Conservation (phyloP, 2,888 invertebrate genomes). For the Agrotis puta region DNA sequence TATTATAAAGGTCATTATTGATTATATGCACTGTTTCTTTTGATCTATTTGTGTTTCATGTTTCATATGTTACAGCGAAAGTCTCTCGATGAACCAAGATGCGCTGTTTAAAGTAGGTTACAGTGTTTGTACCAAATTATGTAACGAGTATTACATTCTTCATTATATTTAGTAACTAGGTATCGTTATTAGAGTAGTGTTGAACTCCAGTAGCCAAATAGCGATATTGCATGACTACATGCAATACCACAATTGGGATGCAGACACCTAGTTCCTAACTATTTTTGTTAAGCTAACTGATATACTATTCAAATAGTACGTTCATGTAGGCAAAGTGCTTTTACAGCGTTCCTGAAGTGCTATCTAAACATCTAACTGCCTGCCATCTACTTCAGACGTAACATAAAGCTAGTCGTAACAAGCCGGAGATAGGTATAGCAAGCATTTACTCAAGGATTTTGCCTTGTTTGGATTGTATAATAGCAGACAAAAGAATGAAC, state of each 20-base stretch:
- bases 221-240: constrained; percentile 47
- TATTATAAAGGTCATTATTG: constrained; percentile 41
- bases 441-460: constrained; percentile 68
- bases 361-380: constrained; percentile 51
- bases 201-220: constrained; percentile 37
- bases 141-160: constrained; percentile 49
- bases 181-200: constrained; percentile 23
- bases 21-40: constrained; percentile 39
- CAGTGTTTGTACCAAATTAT: constrained; percentile 55
- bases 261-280: constrained; percentile 20
- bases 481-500: constrained; percentile 49
- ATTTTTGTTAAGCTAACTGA: constrained; percentile 43
- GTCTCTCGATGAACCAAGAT: constrained; percentile 63
- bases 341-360: constrained; percentile 48
- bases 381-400: constrained; percentile 18
- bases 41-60: constrained; percentile 51
- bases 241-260: constrained; percentile 45
- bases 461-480: constrained; percentile 66
- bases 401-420: constrained; percentile 44
- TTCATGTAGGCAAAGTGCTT: constrained; percentile 46
- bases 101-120: constrained; percentile 61
- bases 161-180: constrained; percentile 44
- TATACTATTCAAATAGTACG: constrained; percentile 40
- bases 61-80: constrained; percentile 58
- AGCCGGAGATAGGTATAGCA: constrained; percentile 27